Conservation (phyloP, 2,113 vertebrate species). For the Oxyura jamaicensis region DNA sequence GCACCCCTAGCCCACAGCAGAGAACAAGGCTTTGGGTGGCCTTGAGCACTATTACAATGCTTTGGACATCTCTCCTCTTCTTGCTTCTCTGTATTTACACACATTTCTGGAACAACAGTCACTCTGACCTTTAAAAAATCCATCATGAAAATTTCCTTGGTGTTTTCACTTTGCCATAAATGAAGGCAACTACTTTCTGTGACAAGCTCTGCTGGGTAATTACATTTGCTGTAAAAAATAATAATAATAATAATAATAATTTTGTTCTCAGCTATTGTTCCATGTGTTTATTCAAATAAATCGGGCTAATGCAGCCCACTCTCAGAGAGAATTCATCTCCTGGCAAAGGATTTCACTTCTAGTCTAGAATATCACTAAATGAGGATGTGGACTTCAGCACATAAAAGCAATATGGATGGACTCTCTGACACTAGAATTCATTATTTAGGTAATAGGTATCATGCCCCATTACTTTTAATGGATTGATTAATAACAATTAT, state of each 20-base stretch:
- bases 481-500: constrained; percentile 46
- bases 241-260: background rate
- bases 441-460: constrained; percentile 29
- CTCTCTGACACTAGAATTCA: background rate
- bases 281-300: constrained; percentile 45
- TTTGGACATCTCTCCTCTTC: background rate
- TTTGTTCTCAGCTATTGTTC: constrained; percentile 34
- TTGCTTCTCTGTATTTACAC: background rate
- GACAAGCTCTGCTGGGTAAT: constrained; percentile 3
- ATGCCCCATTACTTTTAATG: constrained; percentile 41
- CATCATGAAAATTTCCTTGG: background rate
- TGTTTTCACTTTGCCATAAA: background rate
- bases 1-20: rapidly evolving
- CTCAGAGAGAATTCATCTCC: background rate
- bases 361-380: background rate
- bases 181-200: background rate
- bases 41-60: background rate
- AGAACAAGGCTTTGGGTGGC: background rate
- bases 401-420: background rate
- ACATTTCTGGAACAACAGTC: background rate
- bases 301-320: constrained; percentile 4
- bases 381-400: background rate
- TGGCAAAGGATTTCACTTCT: constrained; percentile 13
- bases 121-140: background rate
- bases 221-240: background rate